Conservation (phyloP, 1,140 invertebrate species). For the Apis dorsata region DNA sequence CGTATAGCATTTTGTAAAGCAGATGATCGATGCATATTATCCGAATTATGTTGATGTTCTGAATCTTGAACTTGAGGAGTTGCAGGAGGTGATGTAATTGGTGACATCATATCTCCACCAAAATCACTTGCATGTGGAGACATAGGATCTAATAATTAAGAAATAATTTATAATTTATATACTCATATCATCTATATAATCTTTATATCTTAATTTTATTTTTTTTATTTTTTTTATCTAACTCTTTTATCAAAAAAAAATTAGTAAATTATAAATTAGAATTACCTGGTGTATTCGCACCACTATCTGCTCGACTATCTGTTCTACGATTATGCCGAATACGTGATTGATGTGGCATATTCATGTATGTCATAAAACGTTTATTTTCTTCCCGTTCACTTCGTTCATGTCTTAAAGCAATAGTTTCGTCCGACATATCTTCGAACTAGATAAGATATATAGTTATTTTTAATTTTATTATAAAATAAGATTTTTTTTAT, state of each 20-base stretch:
- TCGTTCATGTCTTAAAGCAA: conserved; percentile 85
- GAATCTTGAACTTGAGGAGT: conserved; percentile 78
- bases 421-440: conserved; percentile 88
- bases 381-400: conserved; percentile 90
- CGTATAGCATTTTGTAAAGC: conserved; percentile 76
- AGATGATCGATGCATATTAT: conserved; percentile 64
- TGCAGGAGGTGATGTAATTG: conserved; percentile 82
- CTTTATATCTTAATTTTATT: background rate
- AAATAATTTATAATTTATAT: conserved; percentile 12
- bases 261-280: conserved; percentile 32
- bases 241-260: background rate
- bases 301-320: conserved; percentile 86
- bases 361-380: conserved; percentile 87
- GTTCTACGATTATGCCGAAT: conserved; percentile 83
- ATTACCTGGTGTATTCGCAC: conserved; percentile 86
- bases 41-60: conserved; percentile 71
- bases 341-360: conserved; percentile 82
- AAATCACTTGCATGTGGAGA: conserved; percentile 80
- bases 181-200: background rate
- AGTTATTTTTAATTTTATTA: background rate
- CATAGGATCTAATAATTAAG: conserved; percentile 78
- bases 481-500: background rate
- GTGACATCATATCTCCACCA: conserved; percentile 78
- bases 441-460: conserved; percentile 81
- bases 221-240: background rate